phyloP scores from a whole-genome alignment of 2,797 vertebrate genomes.

The Acropternis orthonyx region DNA sequence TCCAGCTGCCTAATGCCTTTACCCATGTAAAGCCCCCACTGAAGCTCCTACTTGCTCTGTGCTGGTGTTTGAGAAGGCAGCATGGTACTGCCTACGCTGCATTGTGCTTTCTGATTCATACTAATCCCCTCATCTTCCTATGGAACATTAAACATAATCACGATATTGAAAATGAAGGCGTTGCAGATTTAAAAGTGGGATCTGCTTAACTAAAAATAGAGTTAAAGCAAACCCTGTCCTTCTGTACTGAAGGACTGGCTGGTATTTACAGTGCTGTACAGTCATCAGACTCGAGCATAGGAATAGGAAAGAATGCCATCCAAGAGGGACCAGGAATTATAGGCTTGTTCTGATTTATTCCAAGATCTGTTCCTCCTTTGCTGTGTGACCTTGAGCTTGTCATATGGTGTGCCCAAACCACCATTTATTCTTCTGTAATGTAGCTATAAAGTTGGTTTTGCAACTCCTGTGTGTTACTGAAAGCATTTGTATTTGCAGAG shows the following conservation, averaged over 20 bases:
- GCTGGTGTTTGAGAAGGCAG: constrained; percentile 41
- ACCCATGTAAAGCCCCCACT: not conserved
- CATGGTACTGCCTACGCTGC: constrained; percentile 42
- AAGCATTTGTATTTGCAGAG: not conserved
- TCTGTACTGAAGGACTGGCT: constrained; percentile 65
- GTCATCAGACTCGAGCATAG: constrained; percentile 42
- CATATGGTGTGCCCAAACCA: not conserved
- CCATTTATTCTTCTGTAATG: not conserved
- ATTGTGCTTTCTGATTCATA: constrained; percentile 58
- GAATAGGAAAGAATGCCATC: constrained; percentile 61
- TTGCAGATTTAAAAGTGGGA: constrained; percentile 70
- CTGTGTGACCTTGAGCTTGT: constrained; percentile 40
- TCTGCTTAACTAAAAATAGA: constrained; percentile 70
- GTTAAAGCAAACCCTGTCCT: constrained; percentile 62
- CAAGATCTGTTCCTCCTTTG: constrained; percentile 15
- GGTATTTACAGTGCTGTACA: constrained; percentile 62
- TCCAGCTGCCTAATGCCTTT: constrained; percentile 62
- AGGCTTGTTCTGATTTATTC: constrained; percentile 49
- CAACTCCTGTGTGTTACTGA: not conserved
- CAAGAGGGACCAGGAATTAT: constrained; percentile 44
- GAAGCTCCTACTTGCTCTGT: not conserved
- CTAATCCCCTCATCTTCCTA: constrained; percentile 60
- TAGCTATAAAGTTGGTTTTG: not conserved
- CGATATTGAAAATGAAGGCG: constrained; percentile 65
- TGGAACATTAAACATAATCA: constrained; percentile 68